Evolutionary conservation across 2,113 vertebrate genomes (phyloP).

Genomic region (Acinonyx jubatus): DNA sequence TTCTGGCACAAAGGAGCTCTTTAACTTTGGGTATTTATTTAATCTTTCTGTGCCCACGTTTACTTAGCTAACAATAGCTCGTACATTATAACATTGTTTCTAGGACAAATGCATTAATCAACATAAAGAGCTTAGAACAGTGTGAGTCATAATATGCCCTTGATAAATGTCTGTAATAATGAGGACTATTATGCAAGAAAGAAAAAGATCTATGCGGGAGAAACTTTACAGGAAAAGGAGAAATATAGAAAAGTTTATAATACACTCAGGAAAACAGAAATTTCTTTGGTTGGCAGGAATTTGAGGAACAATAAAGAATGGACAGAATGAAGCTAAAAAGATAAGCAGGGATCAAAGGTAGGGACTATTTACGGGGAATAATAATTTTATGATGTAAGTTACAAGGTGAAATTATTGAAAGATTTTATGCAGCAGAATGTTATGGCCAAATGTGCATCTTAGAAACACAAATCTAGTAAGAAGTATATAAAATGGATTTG

Average conservation of each 20-base stretch:
- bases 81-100: neutral
- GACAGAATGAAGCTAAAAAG: neutral
- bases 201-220: neutral
- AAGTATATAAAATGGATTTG: neutral
- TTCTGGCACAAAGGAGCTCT: neutral
- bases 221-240: neutral
- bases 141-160: neutral
- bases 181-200: neutral
- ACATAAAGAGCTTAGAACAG: neutral
- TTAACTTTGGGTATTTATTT: neutral
- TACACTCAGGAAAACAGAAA: neutral
- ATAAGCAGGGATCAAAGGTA: neutral
- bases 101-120: neutral
- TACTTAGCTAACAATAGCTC: neutral
- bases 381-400: neutral
- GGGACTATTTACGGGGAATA: neutral
- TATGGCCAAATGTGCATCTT: neutral
- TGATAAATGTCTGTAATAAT: neutral
- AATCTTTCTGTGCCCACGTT: neutral
- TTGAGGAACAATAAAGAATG: neutral
- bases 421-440: neutral
- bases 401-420: neutral
- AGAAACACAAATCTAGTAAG: neutral
- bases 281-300: neutral
- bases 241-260: neutral